Evolutionary conservation across 1,140 invertebrate genomes (phyloP), one percentile per base, ranked within the genome.

Genomic region (Araneus ventricosus): DNA sequence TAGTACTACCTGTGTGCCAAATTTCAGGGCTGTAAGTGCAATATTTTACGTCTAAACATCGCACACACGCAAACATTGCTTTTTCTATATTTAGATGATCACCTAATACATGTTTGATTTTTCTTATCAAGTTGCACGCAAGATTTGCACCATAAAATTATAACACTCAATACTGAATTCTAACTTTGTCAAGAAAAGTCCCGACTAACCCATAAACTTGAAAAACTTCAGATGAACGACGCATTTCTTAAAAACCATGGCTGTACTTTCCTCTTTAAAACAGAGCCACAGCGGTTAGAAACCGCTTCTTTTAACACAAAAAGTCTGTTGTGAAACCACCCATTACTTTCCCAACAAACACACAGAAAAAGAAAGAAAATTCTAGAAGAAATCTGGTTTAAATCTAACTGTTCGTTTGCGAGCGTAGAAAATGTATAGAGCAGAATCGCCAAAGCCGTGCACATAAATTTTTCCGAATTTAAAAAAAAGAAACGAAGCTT

Each of bases 391-490:
- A n/a, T 84, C 80, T 84, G 45, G 27, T 41, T 84, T 84, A 84
- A 84, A 45, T 52, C 80, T 45, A 39, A 27, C 22, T n/a, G 37
- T 80, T 80, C 22, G 37, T 30, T 8, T 45, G 41, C 39, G 41
- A 27, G 80, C 17, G 34, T 10, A 37, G 70, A 75, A 34, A 75
- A 75, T 75, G 30, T 75, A 34, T 75, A 10, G 70, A 34, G 37
- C 22, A 75, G 70, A 75, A 75, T 75, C 37, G 37, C 70, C 34
- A n/a, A 84, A 84, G 22, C 39, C 80, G 45, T 24, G 22, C 80
- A 45, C 39, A 84, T 45, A 45, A 84, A 84, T 84, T 84, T 82
- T 24, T 22, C n/a, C 7, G 24, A 84, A 84, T 84, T 41, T 45
- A 84, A 84, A 24, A 41, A 20, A 41, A 84, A 52, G 39, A 82